Percentiles rank a stretch among this genome's conserved stretches.
phyloP scores from a whole-genome alignment of 1,140 invertebrate species.

The Drosophila suzukii region DNA sequence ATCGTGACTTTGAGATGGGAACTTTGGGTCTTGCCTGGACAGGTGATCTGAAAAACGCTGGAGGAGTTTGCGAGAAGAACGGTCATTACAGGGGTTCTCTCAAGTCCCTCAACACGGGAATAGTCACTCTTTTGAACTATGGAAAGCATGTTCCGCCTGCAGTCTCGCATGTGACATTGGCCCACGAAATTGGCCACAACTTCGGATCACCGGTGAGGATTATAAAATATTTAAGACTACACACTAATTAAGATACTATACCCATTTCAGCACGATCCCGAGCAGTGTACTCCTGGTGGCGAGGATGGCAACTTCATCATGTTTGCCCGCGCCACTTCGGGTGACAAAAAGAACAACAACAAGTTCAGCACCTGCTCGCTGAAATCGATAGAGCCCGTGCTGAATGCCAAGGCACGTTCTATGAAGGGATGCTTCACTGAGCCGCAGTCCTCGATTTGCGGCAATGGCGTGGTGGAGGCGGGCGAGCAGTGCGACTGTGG shows the following conservation, averaged over 20 bases:
- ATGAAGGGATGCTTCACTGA: conserved; percentile 96
- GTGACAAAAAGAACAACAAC: conserved; percentile 98
- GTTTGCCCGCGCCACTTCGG: conserved; percentile 98
- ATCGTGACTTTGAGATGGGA: conserved; percentile 99
- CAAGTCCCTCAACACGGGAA: conserved; percentile 98
- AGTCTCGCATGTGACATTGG: conserved; percentile 99
- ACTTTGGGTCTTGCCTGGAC: conserved; percentile 99
- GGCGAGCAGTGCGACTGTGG: conserved; percentile 99
- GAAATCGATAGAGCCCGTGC: conserved; percentile 96
- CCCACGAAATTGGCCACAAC: conserved; percentile 99
- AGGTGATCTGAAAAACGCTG: conserved; percentile 96
- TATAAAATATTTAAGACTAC: neutral
- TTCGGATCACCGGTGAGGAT: conserved; percentile 96
- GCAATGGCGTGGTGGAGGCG: conserved; percentile 97
- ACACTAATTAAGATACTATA: neutral
- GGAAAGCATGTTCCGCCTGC: conserved; percentile 99
- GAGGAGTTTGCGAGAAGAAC: conserved; percentile 97
- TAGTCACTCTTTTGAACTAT: conserved; percentile 99
- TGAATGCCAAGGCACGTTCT: conserved; percentile 96
- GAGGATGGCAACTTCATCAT: conserved; percentile 99
- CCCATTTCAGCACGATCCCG: conserved; percentile 95
- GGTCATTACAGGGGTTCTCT: conserved; percentile 97
- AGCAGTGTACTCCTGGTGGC: conserved; percentile 95
- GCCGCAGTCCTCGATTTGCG: conserved; percentile 95
- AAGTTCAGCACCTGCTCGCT: conserved; percentile 96